phyloP scores from a whole-genome alignment of 2,797 vertebrate genomes.

The Alosa sapidissima region DNA sequence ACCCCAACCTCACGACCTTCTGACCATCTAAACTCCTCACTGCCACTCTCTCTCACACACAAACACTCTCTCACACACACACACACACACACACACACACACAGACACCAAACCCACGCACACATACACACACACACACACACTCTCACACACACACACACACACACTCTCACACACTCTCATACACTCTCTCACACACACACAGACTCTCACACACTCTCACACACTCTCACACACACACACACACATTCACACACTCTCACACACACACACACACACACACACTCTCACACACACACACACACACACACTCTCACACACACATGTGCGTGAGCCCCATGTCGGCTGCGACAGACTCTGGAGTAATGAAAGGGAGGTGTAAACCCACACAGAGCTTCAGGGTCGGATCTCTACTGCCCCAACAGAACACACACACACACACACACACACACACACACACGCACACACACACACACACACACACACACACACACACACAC shows the following conservation, averaged over 20 bases:
- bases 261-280: not conserved
- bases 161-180: not conserved
- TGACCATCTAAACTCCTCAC: constrained; percentile 10
- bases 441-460: too few species aligned
- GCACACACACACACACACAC: too few species aligned
- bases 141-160: not conserved
- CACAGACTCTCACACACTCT: not conserved
- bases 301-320: not conserved
- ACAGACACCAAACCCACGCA: too few species aligned
- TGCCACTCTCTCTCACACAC: not conserved
- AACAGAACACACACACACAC: not conserved
- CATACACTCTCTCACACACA: not conserved
- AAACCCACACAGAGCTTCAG: not conserved
- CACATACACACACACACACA: not conserved
- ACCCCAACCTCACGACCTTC: not conserved
- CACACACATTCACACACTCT: not conserved
- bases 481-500: too few species aligned
- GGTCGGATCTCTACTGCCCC: not conserved
- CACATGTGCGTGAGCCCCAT: not conserved
- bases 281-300: not conserved
- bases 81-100: too few species aligned
- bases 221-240: not conserved
- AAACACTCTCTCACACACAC: too few species aligned
- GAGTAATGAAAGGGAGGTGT: not conserved
- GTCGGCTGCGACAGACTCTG: not conserved